A percentile compares a stretch with the other conserved stretches of the same genome.
Evolutionary conservation across 2,113 vertebrate genomes (phyloP).

Genomic region (Laterallus jamaicensis): DNA sequence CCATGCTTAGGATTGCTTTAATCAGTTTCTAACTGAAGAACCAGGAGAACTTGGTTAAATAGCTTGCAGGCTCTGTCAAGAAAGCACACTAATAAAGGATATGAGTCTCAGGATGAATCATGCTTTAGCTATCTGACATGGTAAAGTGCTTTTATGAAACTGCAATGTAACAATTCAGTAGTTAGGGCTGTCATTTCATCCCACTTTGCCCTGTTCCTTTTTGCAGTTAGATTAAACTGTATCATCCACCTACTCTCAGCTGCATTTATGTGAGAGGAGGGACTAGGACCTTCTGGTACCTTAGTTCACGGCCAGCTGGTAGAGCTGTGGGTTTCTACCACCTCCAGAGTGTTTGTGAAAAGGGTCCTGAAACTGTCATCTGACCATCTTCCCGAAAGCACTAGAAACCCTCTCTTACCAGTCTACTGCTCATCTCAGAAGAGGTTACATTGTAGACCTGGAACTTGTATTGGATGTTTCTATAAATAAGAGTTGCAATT

Average conservation of each 20-base stretch:
- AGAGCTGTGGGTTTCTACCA: neutral
- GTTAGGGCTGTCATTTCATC: neutral
- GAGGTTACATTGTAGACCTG: neutral
- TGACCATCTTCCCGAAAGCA: neutral
- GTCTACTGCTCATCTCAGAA: neutral
- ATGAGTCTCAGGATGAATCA: conserved; percentile 28
- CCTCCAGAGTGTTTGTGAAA: neutral
- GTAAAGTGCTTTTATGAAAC: neutral
- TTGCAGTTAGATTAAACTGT: neutral
- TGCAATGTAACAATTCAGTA: neutral
- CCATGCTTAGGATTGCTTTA: neutral
- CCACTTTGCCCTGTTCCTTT: neutral
- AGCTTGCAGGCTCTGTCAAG: neutral
- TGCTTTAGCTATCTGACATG: neutral
- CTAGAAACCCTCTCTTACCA: neutral
- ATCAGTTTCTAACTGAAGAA: neutral
- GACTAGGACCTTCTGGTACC: neutral
- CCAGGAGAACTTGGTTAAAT: neutral
- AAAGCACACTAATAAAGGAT: neutral
- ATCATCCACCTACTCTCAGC: neutral
- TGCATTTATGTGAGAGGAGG: neutral
- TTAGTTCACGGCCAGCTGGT: neutral
- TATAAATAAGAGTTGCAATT: neutral
- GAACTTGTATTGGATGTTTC: neutral
- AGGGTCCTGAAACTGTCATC: neutral